Evolutionary conservation across 92 coral and sea anemone species (phyloP).

Genomic region (Galaxea fascicularis): DNA sequence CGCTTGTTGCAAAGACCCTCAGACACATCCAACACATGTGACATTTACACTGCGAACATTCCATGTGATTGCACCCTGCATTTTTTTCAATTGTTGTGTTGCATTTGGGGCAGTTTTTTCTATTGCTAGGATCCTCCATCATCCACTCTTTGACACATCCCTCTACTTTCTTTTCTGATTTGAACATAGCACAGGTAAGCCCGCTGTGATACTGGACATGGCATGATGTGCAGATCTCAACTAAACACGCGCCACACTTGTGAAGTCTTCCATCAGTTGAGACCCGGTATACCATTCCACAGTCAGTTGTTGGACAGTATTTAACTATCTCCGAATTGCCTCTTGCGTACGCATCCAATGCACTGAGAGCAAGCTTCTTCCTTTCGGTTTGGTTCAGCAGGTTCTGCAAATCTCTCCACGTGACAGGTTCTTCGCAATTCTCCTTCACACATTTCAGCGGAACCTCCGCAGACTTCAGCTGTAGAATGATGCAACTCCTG

Average conservation of each 20-base stretch:
- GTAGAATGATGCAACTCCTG: slow-evolving; percentile 65
- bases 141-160: slow-evolving; percentile 67
- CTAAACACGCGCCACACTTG: slow-evolving; percentile 74
- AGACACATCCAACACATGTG: slow-evolving; percentile 93
- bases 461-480: slow-evolving; percentile 69
- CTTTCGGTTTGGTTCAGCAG: slow-evolving; percentile 56
- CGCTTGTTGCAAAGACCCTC: slow-evolving; percentile 51
- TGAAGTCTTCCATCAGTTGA: slow-evolving; percentile 71
- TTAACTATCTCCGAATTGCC: slow-evolving; percentile 67
- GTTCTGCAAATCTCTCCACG: slow-evolving; percentile 67
- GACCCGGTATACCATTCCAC: slow-evolving; percentile 86
- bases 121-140: slow-evolving; percentile 54
- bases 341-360: slow-evolving; percentile 62
- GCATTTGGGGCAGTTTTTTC: slow-evolving; percentile 86
- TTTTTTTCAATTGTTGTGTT: slow-evolving; percentile 73
- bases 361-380: slow-evolving; percentile 40
- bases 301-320: slow-evolving; percentile 90
- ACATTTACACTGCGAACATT: slow-evolving; percentile 66
- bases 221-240: slow-evolving; percentile 80
- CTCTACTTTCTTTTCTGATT: slow-evolving; percentile 62
- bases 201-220: slow-evolving; percentile 80
- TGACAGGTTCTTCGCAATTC: slow-evolving; percentile 65
- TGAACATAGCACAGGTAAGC: slow-evolving; percentile 80
- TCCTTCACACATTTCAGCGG: slow-evolving; percentile 81
- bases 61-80: slow-evolving; percentile 84